Evolutionary conservation across 2,888 invertebrate genomes (phyloP), one percentile per base, ranked within the genome.

Genomic region (Pseudoips prasinana): DNA sequence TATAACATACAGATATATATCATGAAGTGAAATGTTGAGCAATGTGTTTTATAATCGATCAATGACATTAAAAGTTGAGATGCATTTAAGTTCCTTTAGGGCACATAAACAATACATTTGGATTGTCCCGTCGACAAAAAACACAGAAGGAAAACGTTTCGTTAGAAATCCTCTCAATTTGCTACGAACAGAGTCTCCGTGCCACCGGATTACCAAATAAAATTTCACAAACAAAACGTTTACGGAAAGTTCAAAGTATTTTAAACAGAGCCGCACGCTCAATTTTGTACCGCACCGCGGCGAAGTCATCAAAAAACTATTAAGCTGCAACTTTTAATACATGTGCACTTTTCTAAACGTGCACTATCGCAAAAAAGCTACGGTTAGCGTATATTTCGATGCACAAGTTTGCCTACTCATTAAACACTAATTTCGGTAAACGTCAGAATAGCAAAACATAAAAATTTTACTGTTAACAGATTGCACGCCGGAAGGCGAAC

Each of bases 391-490:
- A 48, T 57, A 58, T 59, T 33, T 37, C 57, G 55, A 56, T 64
- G 67, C 67, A 69, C 68, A 67, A 75, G 65, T 74, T 73, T 58
- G n/a, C n/a, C n/a, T n/a, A 59, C 64, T 76, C 65, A 74, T 74
- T 73, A 73, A 72, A 72, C 46, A 58, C 60, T 70, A 65, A 70
- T 73, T 69, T 75, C 42, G 52, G 57, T 54, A 67, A 72, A 69
- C 65, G 65, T 72, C 68, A 64, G 59, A 34, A 56, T 52, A 58
- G 61, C 51, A 58, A 64, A 64, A 65, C 63, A 68, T 71, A 61
- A 66, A 69, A 68, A 69, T 65, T 54, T 50, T 58, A 56, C 57
- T 67, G 58, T 58, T 60, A 24, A 38, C 49, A 60, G 56, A 58
- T 58, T 33, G 31, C 55, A 34, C 46, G 46, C 57, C 39, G 40